Evolutionary conservation across 2,797 vertebrate genomes (phyloP), one percentile per base, ranked within the genome.

Genomic region (Pogonophryne albipinna): DNA sequence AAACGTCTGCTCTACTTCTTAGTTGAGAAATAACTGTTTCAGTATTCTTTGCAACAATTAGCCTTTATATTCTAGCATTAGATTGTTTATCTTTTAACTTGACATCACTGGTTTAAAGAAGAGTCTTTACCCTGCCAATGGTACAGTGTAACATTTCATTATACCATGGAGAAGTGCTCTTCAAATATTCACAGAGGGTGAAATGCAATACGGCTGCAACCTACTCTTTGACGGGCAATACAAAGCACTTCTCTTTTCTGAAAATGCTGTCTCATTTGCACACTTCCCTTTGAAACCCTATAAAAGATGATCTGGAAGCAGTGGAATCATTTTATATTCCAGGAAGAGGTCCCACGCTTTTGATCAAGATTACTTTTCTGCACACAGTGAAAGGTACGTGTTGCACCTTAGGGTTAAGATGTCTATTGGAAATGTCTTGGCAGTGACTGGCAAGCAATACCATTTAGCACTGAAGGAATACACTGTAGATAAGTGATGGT

Each of bases 151-250:
- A 66, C 71, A 72, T 82, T 85, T 87, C 88, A 80, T 61, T 71
- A 27, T 69, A 65, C 68, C 56, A 59, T 50, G 64, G 86, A 91
- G 85, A 92, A 90, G 90, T 73, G 70, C 86, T 91, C 75, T 83
- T 93, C 47, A 93, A 94, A 93, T 91, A 93, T 93, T 92, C 83
- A 93, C 79, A 74, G 73, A 15, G 61, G 41, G 59, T 92, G 91
- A 90, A 94, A 94, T 86, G 71, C 75, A 87, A 91, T 82, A 87
- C 78, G 10, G 20, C 63, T 15, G 10, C 71, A 69, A 69, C 66
- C 15, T 66, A 56, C 76, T 12, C 76, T 82, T 75, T 80, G 55
- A 81, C 41, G 2, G 57, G 52, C 20, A 53, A 58, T 16, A 68
- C 61, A 51, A 71, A 77, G 46, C 66, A 84, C 79, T 83, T 87